Percentiles rank a stretch among this genome's conserved stretches.
Evolutionary conservation across 1,140 invertebrate species (phyloP).

Genomic region (Carposina sasakii): DNA sequence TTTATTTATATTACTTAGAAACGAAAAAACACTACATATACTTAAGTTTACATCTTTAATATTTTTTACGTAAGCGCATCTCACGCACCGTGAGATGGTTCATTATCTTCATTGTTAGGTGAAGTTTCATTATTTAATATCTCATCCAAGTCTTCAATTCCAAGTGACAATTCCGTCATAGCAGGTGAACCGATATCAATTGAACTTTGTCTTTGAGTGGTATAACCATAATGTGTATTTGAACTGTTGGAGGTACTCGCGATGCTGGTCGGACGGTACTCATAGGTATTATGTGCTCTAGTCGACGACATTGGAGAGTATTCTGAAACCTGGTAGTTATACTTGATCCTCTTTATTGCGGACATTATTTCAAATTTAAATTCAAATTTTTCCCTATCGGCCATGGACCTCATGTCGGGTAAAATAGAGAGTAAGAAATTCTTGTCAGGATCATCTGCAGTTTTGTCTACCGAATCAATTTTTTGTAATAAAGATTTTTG

Average conservation of each 20-base stretch:
- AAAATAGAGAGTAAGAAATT: slow-evolving; percentile 2
- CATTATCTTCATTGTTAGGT: not conserved
- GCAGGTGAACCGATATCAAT: not conserved
- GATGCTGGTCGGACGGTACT: not conserved
- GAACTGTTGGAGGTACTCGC: not conserved
- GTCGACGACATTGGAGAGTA: not conserved
- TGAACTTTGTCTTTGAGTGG: not conserved
- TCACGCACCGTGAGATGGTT: not conserved
- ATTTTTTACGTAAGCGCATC: no score
- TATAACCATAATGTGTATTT: slow-evolving; percentile 9
- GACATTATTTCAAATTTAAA: slow-evolving; percentile 7
- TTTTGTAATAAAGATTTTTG: slow-evolving; percentile 5
- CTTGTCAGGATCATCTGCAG: slow-evolving; percentile 2
- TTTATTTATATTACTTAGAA: not conserved
- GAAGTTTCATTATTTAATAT: not conserved
- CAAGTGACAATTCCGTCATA: not conserved
- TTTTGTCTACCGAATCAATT: not conserved
- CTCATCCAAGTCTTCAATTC: slow-evolving; percentile 1
- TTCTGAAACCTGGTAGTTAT: not conserved
- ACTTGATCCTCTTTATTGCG: slow-evolving; percentile 5
- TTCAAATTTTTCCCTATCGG: slow-evolving; percentile 4
- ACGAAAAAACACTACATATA: not conserved
- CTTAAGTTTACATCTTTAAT: not conserved
- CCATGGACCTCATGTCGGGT: slow-evolving; percentile 2
- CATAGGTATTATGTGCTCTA: slow-evolving; percentile 1